These are phyloP conservation scores for Chaetodon trifasciatus DNA, from an alignment of 2,797 vertebrate genomes.

Conservation along the genomic window DNA sequence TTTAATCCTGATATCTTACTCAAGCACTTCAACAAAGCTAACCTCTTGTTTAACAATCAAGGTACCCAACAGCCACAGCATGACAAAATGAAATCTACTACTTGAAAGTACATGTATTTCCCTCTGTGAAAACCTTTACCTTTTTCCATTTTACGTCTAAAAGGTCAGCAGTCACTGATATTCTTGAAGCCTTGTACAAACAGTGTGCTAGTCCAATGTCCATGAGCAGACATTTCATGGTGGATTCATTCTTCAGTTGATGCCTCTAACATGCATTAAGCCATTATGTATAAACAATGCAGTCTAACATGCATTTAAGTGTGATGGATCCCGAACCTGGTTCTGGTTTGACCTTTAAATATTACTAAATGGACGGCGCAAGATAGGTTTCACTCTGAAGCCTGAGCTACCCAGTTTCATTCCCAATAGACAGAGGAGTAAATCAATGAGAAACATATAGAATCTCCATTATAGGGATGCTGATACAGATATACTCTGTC, in stretches of 20 bases:
- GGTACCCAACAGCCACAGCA: conserved; percentile 27
- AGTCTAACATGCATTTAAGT: conserved; percentile 8
- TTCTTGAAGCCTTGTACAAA: conserved; percentile 12
- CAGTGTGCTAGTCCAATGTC: conserved; percentile 1
- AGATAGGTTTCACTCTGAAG: conserved; percentile 44
- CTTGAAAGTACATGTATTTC: conserved; percentile 29
- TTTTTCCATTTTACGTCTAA: conserved; percentile 18
- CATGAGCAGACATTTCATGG: conserved; percentile 11
- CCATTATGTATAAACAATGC: conserved; percentile 32
- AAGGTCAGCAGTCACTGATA: conserved; percentile 10
- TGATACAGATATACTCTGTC: conserved; percentile 43
- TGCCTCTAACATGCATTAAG: conserved; percentile 23
- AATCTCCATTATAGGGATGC: conserved; percentile 46
- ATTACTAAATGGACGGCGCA: conserved; percentile 37
- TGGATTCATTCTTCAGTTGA: conserved; percentile 3
- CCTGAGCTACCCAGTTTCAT: conserved; percentile 33
- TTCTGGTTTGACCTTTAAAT: conserved; percentile 66
- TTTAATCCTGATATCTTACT: conserved; percentile 2
- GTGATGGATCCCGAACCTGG: conserved; percentile 12
- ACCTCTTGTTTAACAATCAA: conserved; percentile 28
- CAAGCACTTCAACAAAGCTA: conserved; percentile 23
- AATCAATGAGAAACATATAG: conserved; percentile 69
- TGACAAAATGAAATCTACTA: conserved; percentile 22
- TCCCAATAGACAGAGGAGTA: conserved; percentile 44
- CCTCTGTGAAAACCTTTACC: conserved; percentile 1